These are phyloP conservation scores for Plecotus auritus DNA, from an alignment of 2,113 vertebrate species.

Conservation along the genomic window DNA sequence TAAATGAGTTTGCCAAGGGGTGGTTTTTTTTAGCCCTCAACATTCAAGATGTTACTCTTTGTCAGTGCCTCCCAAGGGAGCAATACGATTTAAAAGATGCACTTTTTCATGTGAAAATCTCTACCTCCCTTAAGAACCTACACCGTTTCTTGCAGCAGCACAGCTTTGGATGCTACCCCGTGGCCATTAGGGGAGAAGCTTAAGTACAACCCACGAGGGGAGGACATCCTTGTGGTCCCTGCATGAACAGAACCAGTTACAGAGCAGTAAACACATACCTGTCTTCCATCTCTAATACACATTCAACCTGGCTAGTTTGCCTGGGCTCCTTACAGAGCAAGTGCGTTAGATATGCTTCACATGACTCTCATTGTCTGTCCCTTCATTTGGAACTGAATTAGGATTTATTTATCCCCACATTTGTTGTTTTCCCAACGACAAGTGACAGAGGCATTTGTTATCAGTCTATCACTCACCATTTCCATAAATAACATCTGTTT, in stretches of 20 bases:
- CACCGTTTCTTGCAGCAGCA: not conserved
- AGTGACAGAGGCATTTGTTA: slow-evolving; percentile 62
- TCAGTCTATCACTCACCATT: slow-evolving; percentile 44
- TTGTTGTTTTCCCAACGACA: slow-evolving; percentile 65
- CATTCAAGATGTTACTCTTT: not conserved
- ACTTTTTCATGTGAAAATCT: not conserved
- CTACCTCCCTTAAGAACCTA: not conserved
- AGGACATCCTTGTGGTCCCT: not conserved
- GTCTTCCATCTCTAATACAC: not conserved
- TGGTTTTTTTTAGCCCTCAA: not conserved
- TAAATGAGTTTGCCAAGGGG: not conserved
- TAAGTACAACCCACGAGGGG: not conserved
- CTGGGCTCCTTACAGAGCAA: not conserved
- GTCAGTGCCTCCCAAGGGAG: not conserved
- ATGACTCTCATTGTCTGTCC: slow-evolving; percentile 31
- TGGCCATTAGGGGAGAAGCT: rapidly evolving
- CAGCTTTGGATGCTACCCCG: not conserved
- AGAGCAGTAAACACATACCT: not conserved
- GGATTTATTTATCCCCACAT: slow-evolving; percentile 66
- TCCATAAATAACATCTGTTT: slow-evolving; percentile 57
- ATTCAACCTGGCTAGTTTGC: not conserved
- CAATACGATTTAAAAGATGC: not conserved
- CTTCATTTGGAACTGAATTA: slow-evolving; percentile 61
- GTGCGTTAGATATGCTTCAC: not conserved
- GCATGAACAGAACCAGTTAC: not conserved